phyloP scores from a whole-genome alignment of 2,797 vertebrate genomes.

The Chaetophractus vellerosus region DNA sequence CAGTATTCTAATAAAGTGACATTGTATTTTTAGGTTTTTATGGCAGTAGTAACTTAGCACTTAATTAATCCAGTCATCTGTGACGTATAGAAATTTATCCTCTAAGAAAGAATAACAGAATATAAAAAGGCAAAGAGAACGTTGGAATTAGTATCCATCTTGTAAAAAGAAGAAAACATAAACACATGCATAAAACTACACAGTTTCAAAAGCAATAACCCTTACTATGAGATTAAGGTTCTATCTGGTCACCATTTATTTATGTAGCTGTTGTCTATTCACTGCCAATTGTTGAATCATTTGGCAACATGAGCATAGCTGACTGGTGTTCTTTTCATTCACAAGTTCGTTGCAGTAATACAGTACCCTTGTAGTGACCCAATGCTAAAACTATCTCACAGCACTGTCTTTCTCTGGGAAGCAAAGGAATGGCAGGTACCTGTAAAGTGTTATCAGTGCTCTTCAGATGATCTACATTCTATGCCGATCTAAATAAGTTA shows the following conservation, averaged over 20 bases:
- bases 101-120: conserved; percentile 77
- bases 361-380: conserved; percentile 76
- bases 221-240: conserved; percentile 51
- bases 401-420: conserved; percentile 83
- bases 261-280: conserved; percentile 58
- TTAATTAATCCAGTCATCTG: conserved; percentile 86
- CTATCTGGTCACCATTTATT: conserved; percentile 48
- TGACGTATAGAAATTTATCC: conserved; percentile 78
- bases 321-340: conserved; percentile 9
- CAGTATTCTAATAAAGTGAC: conserved; percentile 85
- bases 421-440: conserved; percentile 87
- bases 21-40: conserved; percentile 74
- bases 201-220: conserved; percentile 77
- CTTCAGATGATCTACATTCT: conserved; percentile 90
- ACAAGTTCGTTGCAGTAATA: conserved; percentile 40
- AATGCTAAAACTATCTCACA: conserved; percentile 82
- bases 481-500: conserved; percentile 92
- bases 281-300: conserved; percentile 57
- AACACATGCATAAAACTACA: conserved; percentile 84
- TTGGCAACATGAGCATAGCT: conserved; percentile 52
- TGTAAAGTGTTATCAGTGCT: conserved; percentile 92
- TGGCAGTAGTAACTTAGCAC: conserved; percentile 84
- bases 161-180: conserved; percentile 75
- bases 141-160: conserved; percentile 81
- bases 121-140: conserved; percentile 76